Evolutionary conservation across 2,797 vertebrate genomes (phyloP).

Genomic region (Acanthis flammea): DNA sequence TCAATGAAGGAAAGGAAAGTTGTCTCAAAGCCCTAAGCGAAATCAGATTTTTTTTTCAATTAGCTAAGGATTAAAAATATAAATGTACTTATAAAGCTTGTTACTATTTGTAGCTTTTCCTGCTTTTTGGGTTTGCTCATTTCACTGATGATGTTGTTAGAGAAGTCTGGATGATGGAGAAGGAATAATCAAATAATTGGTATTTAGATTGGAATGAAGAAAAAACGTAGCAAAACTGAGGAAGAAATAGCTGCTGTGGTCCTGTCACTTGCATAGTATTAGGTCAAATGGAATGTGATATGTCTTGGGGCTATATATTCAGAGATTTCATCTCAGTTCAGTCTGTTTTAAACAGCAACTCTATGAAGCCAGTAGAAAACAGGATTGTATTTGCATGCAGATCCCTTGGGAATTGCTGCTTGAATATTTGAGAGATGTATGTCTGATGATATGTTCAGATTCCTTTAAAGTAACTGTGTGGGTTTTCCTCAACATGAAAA

Average conservation of each 20-base stretch:
- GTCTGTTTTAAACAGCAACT: slow-evolving; percentile 18
- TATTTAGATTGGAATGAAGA: background rate
- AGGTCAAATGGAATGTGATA: slow-evolving; percentile 41
- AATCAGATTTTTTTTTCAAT: background rate
- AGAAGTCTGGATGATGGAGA: background rate
- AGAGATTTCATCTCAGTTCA: slow-evolving; percentile 36
- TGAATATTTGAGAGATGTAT: background rate
- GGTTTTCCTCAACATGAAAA: background rate
- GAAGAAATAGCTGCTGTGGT: background rate
- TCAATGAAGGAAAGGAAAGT: background rate
- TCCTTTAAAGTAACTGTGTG: background rate
- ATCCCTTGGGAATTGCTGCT: background rate
- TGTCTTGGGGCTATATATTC: slow-evolving; percentile 38
- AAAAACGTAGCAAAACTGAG: background rate
- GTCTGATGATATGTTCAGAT: background rate
- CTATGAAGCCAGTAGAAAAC: slow-evolving; percentile 39
- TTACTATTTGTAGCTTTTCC: slow-evolving; percentile 2
- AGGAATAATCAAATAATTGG: background rate
- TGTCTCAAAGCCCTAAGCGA: background rate
- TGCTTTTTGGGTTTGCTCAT: background rate
- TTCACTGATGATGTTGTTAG: background rate
- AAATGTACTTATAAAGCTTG: background rate
- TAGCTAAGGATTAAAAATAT: background rate
- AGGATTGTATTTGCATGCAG: slow-evolving; percentile 21
- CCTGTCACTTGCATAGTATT: slow-evolving; percentile 14